A percentile compares a stretch with the other conserved stretches of the same genome.
Conservation (phyloP, 2,888 invertebrate genomes). For the Caenorhabditis becei region DNA sequence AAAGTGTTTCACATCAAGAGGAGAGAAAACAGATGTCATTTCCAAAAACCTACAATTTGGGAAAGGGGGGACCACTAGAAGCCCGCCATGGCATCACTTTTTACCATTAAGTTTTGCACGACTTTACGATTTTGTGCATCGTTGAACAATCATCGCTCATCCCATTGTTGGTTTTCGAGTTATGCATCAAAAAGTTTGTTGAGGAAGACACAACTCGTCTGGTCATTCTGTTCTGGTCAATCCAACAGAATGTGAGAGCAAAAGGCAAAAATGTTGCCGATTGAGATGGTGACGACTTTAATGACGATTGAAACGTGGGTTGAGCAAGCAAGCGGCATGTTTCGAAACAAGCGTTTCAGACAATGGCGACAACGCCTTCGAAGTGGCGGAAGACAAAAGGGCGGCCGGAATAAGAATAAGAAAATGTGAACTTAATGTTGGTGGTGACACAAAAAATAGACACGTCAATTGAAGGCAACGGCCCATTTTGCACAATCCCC, state of each 20-base stretch:
- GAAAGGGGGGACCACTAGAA: neutral
- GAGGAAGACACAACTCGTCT: slow-evolving; percentile 14
- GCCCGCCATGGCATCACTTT: slow-evolving; percentile 37
- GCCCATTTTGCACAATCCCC: slow-evolving; percentile 16
- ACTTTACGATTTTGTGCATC: slow-evolving; percentile 53
- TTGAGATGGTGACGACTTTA: slow-evolving; percentile 22
- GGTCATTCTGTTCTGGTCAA: slow-evolving; percentile 23
- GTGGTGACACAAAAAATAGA: slow-evolving; percentile 54
- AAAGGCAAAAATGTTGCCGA: slow-evolving; percentile 1
- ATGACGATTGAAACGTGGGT: slow-evolving; percentile 33
- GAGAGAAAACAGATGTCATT: slow-evolving; percentile 33
- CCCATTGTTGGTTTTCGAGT: slow-evolving; percentile 55
- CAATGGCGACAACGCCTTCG: slow-evolving; percentile 31
- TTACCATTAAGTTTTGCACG: slow-evolving; percentile 55
- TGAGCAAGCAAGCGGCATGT: slow-evolving; percentile 8
- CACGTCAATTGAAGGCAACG: slow-evolving; percentile 45
- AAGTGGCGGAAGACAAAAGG: slow-evolving; percentile 52
- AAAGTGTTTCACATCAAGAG: slow-evolving; percentile 52
- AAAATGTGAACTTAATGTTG: slow-evolving; percentile 54
- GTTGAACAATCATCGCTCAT: slow-evolving; percentile 62
- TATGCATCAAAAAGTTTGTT: slow-evolving; percentile 48
- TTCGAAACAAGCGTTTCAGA: slow-evolving; percentile 38
- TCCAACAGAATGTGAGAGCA: neutral
- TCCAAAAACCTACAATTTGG: slow-evolving; percentile 38
- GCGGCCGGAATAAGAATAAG: slow-evolving; percentile 35